These are phyloP conservation scores for Argyra leucocephala DNA, from an alignment of 2,888 invertebrate genomes.

Conservation along the genomic window DNA sequence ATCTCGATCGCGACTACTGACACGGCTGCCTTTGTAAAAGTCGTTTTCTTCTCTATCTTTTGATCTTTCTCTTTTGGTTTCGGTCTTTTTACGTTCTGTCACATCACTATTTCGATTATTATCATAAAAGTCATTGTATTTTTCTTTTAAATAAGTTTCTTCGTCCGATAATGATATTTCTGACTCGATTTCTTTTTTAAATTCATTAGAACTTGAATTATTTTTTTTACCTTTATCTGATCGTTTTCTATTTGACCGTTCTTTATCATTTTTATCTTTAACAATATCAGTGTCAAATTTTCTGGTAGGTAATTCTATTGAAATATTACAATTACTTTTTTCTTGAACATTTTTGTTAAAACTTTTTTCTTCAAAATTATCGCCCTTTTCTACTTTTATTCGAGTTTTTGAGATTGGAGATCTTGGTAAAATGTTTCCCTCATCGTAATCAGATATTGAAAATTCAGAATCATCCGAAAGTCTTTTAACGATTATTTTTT, in stretches of 20 bases:
- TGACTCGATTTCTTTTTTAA: conserved; percentile 26
- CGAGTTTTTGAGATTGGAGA: conserved; percentile 22
- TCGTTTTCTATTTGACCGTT: conserved; percentile 13
- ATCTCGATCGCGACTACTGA: conserved; percentile 20
- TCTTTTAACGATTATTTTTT: conserved; percentile 20
- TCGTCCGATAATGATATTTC: conserved; percentile 41
- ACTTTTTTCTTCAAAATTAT: neutral
- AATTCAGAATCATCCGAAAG: conserved; percentile 19
- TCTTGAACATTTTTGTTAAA: neutral
- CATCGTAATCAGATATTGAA: conserved; percentile 21
- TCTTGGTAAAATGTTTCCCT: conserved; percentile 14
- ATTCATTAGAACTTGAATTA: neutral
- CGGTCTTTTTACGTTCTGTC: conserved; percentile 12
- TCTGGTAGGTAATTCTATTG: neutral
- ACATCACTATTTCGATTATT: conserved; percentile 18
- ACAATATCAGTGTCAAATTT: conserved; percentile 7
- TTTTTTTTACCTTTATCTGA: neutral
- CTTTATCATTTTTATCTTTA: conserved; percentile 15
- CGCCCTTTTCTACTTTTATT: conserved; percentile 27
- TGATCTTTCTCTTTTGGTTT: conserved; percentile 14
- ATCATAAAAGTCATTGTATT: conserved; percentile 31
- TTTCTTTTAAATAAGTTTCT: conserved; percentile 34
- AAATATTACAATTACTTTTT: neutral
- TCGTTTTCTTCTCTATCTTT: conserved; percentile 25
- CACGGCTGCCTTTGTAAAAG: conserved; percentile 14